These are phyloP conservation scores for Lerista edwardsae DNA, from an alignment of 2,797 vertebrate species.

Conservation along the genomic window DNA sequence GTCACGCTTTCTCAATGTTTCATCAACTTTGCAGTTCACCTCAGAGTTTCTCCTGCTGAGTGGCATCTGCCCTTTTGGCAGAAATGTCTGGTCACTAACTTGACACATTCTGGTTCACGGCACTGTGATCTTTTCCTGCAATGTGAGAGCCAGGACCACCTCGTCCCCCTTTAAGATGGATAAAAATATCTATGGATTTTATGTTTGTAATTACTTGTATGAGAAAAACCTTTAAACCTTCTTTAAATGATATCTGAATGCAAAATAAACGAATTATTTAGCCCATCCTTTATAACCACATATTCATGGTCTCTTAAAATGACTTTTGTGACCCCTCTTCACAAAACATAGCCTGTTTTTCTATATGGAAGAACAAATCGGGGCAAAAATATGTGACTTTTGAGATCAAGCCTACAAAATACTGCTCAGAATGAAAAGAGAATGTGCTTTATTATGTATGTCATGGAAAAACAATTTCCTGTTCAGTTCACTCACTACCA, in stretches of 20 bases:
- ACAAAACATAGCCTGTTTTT: background rate
- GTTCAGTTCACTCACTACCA: background rate
- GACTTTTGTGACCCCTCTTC: background rate
- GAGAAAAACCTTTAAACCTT: background rate
- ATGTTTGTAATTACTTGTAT: background rate
- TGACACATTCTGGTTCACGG: background rate
- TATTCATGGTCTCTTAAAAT: background rate
- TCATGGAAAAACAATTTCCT: background rate
- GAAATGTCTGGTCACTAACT: background rate
- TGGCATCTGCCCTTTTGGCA: background rate
- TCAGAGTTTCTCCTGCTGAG: background rate
- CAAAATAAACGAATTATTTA: background rate
- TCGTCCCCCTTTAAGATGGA: background rate
- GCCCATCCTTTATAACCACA: background rate
- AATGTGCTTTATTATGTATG: too few species aligned
- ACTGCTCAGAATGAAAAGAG: too few species aligned
- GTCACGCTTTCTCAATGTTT: background rate
- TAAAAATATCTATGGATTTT: background rate
- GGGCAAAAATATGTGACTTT: background rate
- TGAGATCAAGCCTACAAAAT: background rate
- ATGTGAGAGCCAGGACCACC: background rate
- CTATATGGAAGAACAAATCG: background rate
- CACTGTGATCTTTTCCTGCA: background rate
- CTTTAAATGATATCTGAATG: background rate
- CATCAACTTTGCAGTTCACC: background rate